A percentile compares a stretch with the other conserved stretches of the same genome.
Conservation (phyloP, 1,140 invertebrate species). For the Steinernema khuongi region DNA sequence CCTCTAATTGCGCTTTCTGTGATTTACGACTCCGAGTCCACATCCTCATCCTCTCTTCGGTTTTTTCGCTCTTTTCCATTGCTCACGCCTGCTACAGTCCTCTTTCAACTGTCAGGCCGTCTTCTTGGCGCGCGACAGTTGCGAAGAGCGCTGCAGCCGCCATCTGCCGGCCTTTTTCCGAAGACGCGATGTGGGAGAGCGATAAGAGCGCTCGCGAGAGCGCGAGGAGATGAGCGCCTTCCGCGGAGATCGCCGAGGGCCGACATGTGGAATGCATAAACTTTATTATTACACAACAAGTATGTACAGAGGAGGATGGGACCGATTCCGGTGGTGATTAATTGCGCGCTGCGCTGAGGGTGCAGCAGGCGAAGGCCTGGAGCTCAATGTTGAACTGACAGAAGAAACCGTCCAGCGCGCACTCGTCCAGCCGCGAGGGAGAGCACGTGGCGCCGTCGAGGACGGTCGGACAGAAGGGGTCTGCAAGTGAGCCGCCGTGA, state of each 20-base stretch:
- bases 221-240: not conserved
- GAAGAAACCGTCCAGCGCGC: not conserved
- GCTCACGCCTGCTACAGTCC: not conserved
- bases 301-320: not conserved
- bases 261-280: constrained; percentile 16
- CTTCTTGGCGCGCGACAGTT: too few species aligned
- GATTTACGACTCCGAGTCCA: not conserved
- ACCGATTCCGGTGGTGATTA: not conserved
- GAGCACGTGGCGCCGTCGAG: constrained; percentile 1
- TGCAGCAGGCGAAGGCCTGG: not conserved
- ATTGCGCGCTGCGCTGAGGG: not conserved
- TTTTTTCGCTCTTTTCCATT: not conserved
- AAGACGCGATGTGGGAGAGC: constrained; percentile 12
- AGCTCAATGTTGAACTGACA: constrained; percentile 4
- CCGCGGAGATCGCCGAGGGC: not conserved
- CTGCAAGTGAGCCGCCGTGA: too few species aligned
- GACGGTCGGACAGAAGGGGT: not conserved
- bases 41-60: not conserved
- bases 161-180: too few species aligned
- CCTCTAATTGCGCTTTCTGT: not conserved
- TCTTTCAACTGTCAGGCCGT: too few species aligned
- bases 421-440: not conserved
- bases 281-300: constrained; percentile 14
- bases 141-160: too few species aligned
- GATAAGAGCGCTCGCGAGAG: constrained; percentile 1